phyloP scores from a whole-genome alignment of 2,888 invertebrate genomes.

The Pheosia tremula region DNA sequence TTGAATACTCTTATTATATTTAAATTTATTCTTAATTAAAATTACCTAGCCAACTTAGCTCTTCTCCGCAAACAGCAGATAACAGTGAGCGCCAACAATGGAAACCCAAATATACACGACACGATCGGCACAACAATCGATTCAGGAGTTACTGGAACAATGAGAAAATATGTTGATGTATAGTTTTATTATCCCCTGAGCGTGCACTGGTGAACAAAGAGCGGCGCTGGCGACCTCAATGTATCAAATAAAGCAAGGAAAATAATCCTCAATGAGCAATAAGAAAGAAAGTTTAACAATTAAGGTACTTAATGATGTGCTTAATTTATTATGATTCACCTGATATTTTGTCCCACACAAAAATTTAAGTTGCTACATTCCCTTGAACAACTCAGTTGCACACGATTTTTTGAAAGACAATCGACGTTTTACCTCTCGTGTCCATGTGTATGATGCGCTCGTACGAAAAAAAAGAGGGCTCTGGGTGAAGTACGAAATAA shows the following conservation, averaged over 20 bases:
- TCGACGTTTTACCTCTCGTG: too few relatives aligned
- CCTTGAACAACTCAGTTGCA: too few relatives aligned
- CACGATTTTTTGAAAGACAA: too few relatives aligned
- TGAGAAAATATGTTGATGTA: conserved; percentile 19
- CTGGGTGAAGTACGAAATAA: too few relatives aligned
- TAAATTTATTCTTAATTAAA: too few relatives aligned
- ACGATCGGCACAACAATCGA: conserved; percentile 95
- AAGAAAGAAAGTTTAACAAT: neutral
- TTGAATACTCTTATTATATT: too few relatives aligned
- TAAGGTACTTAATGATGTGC: neutral
- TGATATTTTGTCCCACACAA: neutral
- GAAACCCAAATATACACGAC: conserved; percentile 95
- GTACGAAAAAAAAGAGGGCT: too few relatives aligned
- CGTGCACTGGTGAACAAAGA: conserved; percentile 20
- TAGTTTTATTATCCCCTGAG: conserved; percentile 15
- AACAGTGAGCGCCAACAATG: conserved; percentile 92
- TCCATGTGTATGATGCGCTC: too few relatives aligned
- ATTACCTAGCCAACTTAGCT: conserved; percentile 89
- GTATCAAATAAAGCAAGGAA: conserved; percentile 30
- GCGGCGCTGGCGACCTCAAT: conserved; percentile 13
- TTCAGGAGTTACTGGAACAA: conserved; percentile 91
- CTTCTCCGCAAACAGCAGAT: conserved; percentile 93
- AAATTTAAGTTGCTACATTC: too few relatives aligned
- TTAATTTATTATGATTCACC: neutral
- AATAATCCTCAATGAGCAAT: conserved; percentile 26